Base-by-base conservation (phyloP, 2,113 vertebrate genomes). In the Gnathonemus longibarbis region DNA sequence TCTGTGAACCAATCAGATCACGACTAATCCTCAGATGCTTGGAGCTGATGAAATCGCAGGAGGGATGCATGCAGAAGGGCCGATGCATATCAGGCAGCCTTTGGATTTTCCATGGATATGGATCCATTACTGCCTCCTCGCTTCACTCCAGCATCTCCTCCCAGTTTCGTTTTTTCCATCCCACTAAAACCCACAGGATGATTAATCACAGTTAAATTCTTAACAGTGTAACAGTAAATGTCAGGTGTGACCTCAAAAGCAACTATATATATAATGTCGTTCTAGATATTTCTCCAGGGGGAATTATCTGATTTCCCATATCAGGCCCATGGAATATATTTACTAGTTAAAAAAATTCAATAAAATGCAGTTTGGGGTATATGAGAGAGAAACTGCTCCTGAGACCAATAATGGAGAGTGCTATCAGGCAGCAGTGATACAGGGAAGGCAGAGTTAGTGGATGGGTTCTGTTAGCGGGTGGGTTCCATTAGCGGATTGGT, bases 201-300 rank as follows among this genome's bases (percentile, higher is more conserved):
- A 87, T 87, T 87, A 50, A 87, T 87, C 27, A 35, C 48, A 52
- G 53, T 87, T 27, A 53, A 56, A 87, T 52, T 27, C 49, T 87
- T 27, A 52, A 53, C 49, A 87, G 27, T 53, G 50, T 53, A 53
- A 87, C 50, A 52, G 31, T 27, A 87, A 53, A 31, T 87, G 84
- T 86, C 45, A 86, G n/a, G 85, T 87, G 50, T 87, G 85, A 31
- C 84, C 84, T 52, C 42, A 52, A 9, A 87, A 11, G 39, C 19
- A n/a, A 52, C 24, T n/a, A 35, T 87, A 27, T 87, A 50, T 87
- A 52, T 53, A 87, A 50, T 1, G 27, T 52, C 13, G 27, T 49
- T 49, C 27, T 31, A 87, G 46, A 50, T 31, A 31, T 87, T 87
- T 87, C 49, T 52, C 24, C 49, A 27, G 27, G 50, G 85, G 85